Evolutionary conservation across 2,888 invertebrate species (phyloP), one percentile per base, ranked within the genome.

Genomic region (Trisateles emortualis): DNA sequence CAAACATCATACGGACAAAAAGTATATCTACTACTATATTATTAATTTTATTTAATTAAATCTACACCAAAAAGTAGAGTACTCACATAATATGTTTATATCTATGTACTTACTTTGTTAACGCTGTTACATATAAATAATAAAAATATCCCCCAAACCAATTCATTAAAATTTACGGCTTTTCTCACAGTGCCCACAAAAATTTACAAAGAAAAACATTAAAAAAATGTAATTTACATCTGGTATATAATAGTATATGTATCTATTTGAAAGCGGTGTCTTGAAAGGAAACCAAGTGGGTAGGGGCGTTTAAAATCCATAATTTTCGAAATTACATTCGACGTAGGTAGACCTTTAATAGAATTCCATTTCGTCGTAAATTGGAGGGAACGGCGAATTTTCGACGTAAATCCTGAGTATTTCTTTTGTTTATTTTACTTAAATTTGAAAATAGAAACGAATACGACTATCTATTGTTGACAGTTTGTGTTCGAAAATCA

Each of bases 281-380:
- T 33, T 66, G 42, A 55, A 59, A 59, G 45, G 53, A 42, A 24
- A 44, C 53, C 46, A 52, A 62, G 63, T 32, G 58, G 52, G 46
- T 11, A 35, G 53, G n/a, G 47, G 30, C 32, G 47, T 36, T 36
- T 46, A 53, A 49, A 59, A 58, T 47, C 48, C 48, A 52, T 57
- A 68, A 66, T 61, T 64, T 62, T 57, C 54, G 59, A 57, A 68
- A 72, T 64, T 58, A 58, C 59, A 59, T 52, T 54, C 52, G 50
- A 36, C 39, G 54, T 60, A 63, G 42, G 58, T 55, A 61, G 59
- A 53, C 53, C 59, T n/a, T 42, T 56, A 50, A 49, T 30, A 14
- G 41, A 35, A 49, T 62, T 58, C 40, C 22, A 33, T 36, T 6
- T n/a, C 14, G 32, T 33, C 10, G 38, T 26, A 38, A 52, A 39